Percentiles rank a stretch among this genome's conserved stretches.
These are phyloP conservation scores for Choristoneura rosaceana DNA, from an alignment of 2,888 invertebrate species.

Conservation along the genomic window DNA sequence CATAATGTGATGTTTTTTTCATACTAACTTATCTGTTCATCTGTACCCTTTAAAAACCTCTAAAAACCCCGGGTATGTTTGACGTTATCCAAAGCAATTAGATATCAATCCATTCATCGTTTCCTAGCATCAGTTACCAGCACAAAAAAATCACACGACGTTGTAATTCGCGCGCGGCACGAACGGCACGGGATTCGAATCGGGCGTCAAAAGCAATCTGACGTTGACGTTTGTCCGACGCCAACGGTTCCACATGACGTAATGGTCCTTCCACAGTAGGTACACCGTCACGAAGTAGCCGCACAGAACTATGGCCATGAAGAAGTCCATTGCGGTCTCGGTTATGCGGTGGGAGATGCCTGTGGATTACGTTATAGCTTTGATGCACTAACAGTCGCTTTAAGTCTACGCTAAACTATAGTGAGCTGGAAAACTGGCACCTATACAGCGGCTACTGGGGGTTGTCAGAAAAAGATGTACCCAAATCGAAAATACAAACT, in stretches of 20 bases:
- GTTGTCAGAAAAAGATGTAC: too few species aligned
- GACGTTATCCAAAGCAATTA: neutral
- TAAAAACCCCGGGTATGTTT: too few species aligned
- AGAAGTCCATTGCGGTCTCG: constrained; percentile 86
- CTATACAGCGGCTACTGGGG: too few species aligned
- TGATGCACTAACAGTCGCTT: neutral
- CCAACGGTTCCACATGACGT: constrained; percentile 90
- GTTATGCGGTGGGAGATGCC: constrained; percentile 86
- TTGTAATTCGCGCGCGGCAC: constrained; percentile 75
- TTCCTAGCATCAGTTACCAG: constrained; percentile 5
- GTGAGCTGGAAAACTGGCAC: too few species aligned
- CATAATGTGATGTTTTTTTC: too few species aligned
- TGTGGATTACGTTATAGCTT: constrained; percentile 48
- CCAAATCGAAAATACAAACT: too few species aligned
- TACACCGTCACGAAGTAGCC: constrained; percentile 88
- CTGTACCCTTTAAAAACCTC: too few species aligned
- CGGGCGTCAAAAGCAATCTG: constrained; percentile 83
- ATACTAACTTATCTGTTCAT: too few species aligned
- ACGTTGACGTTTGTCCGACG: constrained; percentile 88
- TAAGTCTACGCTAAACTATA: too few species aligned
- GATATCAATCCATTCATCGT: constrained; percentile 16
- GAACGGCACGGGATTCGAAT: constrained; percentile 77
- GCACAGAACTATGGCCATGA: constrained; percentile 86
- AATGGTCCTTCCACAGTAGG: constrained; percentile 87
- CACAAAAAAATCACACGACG: constrained; percentile 62